phyloP scores from a whole-genome alignment of 1,140 invertebrate genomes.

The Callitettix versicolor region DNA sequence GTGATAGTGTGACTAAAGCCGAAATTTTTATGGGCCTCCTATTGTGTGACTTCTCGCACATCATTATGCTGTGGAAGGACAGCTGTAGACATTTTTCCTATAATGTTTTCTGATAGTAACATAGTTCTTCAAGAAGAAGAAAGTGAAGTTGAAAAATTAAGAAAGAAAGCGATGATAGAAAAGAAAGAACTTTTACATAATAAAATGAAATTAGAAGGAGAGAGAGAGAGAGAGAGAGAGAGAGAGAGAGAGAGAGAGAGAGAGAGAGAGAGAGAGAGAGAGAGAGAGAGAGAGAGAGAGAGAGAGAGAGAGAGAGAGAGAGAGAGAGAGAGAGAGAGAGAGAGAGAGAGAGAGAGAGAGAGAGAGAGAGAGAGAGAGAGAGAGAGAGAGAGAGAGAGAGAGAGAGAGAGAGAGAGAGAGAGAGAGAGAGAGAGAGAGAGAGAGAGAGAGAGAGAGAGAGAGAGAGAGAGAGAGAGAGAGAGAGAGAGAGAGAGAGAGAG shows the following conservation, averaged over 20 bases:
- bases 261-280: background rate
- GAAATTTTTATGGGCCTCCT: background rate
- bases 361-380: background rate
- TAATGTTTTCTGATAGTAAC: too few relatives aligned
- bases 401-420: background rate
- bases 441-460: background rate
- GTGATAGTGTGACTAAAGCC: too few relatives aligned
- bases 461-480: conserved; percentile 10
- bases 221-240: background rate
- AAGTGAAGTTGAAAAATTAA: too few relatives aligned
- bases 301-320: background rate
- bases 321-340: background rate
- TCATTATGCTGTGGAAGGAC: background rate
- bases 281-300: background rate
- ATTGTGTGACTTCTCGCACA: too few relatives aligned
- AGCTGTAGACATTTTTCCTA: background rate
- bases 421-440: too few relatives aligned
- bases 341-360: background rate
- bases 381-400: background rate
- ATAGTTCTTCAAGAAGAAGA: too few relatives aligned
- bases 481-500: conserved; percentile 9
- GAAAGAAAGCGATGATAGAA: background rate
- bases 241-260: background rate
- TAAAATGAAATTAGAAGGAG: background rate
- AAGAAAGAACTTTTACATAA: too few relatives aligned